These are phyloP conservation scores for Danaus chrysippus DNA, from an alignment of 2,888 invertebrate species.

Conservation along the genomic window DNA sequence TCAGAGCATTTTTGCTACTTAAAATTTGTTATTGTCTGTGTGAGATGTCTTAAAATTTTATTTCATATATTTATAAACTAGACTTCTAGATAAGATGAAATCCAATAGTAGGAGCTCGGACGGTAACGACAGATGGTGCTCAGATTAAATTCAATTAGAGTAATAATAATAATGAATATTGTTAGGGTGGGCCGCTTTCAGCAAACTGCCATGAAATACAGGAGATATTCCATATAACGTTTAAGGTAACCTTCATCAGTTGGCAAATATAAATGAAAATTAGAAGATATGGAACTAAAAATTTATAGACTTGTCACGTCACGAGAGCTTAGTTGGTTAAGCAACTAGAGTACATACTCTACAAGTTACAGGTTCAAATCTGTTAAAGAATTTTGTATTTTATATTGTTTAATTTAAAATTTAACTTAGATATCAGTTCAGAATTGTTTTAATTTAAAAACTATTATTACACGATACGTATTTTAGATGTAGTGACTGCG, in stretches of 20 bases:
- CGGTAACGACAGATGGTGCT: slow-evolving; percentile 27
- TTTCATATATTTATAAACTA: neutral
- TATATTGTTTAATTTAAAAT: too few relatives aligned
- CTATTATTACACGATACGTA: too few relatives aligned
- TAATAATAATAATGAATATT: slow-evolving; percentile 27
- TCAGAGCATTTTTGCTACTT: too few relatives aligned
- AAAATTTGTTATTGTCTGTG: too few relatives aligned
- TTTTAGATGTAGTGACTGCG: too few relatives aligned
- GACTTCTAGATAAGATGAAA: slow-evolving; percentile 8
- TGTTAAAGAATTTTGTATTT: too few relatives aligned
- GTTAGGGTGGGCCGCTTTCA: slow-evolving; percentile 6
- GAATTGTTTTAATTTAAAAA: too few relatives aligned
- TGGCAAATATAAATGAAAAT: neutral
- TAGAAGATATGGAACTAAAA: slow-evolving; percentile 8
- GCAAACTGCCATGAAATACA: slow-evolving; percentile 13
- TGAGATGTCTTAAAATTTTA: too few relatives aligned
- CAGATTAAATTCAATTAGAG: slow-evolving; percentile 31
- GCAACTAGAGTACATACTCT: too few relatives aligned
- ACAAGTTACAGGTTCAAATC: too few relatives aligned
- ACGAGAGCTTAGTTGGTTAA: too few relatives aligned
- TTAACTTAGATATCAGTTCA: too few relatives aligned
- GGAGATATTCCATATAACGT: slow-evolving; percentile 8
- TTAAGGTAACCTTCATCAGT: neutral
- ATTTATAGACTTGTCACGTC: neutral
- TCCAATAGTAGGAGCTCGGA: slow-evolving; percentile 15